Base-by-base conservation (phyloP, 1,140 invertebrate genomes). In the Laupala kohalensis region DNA sequence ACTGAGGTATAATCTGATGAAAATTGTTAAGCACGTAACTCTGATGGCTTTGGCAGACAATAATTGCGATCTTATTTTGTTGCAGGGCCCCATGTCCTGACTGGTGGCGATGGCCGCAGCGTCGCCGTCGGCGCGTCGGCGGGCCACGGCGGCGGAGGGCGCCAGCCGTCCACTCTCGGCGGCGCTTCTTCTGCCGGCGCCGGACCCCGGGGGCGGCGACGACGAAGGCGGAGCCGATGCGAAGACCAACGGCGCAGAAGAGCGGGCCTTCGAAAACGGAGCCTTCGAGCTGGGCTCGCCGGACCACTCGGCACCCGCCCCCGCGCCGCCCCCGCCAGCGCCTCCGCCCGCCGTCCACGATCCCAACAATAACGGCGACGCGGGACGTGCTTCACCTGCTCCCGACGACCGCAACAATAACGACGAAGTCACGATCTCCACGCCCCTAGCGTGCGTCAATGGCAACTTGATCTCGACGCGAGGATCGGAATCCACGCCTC, bases 281-380 rank as follows among this genome's bases (percentile, higher is more conserved):
- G 69, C 25, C 0, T 70, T 70, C 37, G 69, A 70, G 24, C 37
- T 70, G 9, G 69, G 69, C 0, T 70, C 69, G 0, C 37, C 69
- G 0, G 13, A 29, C 5, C 13, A 5, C 15, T 25, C 67, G 25
- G 9, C 25, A 5, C 9, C 28, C 19, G 9, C 67, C 5, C 28
- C 67, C 28, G 26, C 25, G 13, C 23, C 13, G 37, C 4, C 25
- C 24, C 37, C 37, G 62, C n/a, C 1, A 37, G 25, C 13, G n/a
- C n/a, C 37, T 12, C 24, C 19, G 6, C 37, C 6, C 37, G 62
- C 3, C 4, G 23, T 19, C 53, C 26, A 29, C 25, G 5, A 25
- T 26, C 29, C 12, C 26, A 19, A 62, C 19, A 62, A 62, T 6
- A 24, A 28, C 69, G 5, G 23, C 4, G 30, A 53, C 13, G 23